Conservation (phyloP, 1,140 invertebrate species). For the Drosophila subpulchrella region DNA sequence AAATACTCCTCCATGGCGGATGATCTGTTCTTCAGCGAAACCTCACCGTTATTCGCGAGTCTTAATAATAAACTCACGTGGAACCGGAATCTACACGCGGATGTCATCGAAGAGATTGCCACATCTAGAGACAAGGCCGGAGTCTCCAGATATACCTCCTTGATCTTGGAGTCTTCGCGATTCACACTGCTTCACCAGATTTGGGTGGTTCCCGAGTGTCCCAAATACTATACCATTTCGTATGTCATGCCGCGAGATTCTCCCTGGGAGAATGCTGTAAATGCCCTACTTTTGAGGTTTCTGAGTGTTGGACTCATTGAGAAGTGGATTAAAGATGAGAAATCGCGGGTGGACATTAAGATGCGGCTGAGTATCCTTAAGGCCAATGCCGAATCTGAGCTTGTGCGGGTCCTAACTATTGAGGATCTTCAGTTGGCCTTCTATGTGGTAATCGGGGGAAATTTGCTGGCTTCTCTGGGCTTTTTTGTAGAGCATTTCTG, state of each 20-base stretch:
- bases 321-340: constrained; percentile 75
- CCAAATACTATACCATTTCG: constrained; percentile 80
- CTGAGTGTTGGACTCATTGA: constrained; percentile 64
- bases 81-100: constrained; percentile 60
- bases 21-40: constrained; percentile 80
- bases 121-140: constrained; percentile 63
- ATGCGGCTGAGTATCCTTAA: constrained; percentile 31
- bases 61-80: constrained; percentile 74
- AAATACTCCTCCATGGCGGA: constrained; percentile 83
- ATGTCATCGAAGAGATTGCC: constrained; percentile 67
- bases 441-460: constrained; percentile 70
- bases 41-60: constrained; percentile 69
- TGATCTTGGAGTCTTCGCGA: constrained; percentile 65
- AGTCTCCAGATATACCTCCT: constrained; percentile 61
- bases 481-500: constrained; percentile 56
- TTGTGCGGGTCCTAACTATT: constrained; percentile 64
- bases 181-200: constrained; percentile 53
- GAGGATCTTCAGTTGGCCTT: constrained; percentile 75
- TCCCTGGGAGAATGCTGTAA: constrained; percentile 72
- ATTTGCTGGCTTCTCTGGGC: constrained; percentile 40
- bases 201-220: constrained; percentile 80
- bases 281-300: constrained; percentile 62
- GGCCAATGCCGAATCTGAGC: constrained; percentile 25
- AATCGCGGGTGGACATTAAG: constrained; percentile 35
- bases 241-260: constrained; percentile 77